Evolutionary conservation across 2,113 vertebrate species (phyloP), one percentile per base, ranked within the genome.

Genomic region (Odontesthes bonariensis): DNA sequence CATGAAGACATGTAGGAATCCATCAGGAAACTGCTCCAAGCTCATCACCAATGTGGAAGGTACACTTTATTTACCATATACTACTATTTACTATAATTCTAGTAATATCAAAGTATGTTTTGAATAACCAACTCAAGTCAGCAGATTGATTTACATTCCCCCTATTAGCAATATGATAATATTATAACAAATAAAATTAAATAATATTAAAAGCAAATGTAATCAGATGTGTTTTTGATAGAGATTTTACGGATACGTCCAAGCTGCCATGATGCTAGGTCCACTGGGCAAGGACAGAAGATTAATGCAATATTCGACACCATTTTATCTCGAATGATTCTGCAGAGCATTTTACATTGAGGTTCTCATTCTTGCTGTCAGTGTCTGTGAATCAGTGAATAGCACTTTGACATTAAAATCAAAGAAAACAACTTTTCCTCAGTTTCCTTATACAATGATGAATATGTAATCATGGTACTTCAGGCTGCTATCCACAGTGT

Each of bases 401-500:
- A 27, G 27, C 27, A 27, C 27, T 27, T 27, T 27, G 27, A 27
- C 27, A 27, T 27, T 27, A 27, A 27, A 27, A 27, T 27, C 1
- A 27, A 27, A 27, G 27, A 16, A 44, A 4, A 12, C 42, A 16
- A 14, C 8, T 9, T 59, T 20, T n/a, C 19, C 2, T 31, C 3
- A 12, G 11, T 55, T n/a, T 56, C 5, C 14, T 20, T 17, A 8
- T 40, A 3, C 19, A 35, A 3, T 35, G 20, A 33, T 35, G 8
- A 7, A n/a, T 6, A 16, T 42, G 6, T 22, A 51, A 10, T 59
- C 23, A 65, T 62, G n/a, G 11, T 58, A 6, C 81, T 81, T 7
- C 82, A 99, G 98, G 98, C 33, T 99, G 97, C 84, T 99, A 99
- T 86, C 97, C 98, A 74, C 85, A 94, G 4, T 99, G 98, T 78